These are phyloP conservation scores for Agelas oroides DNA, from an alignment of 37 sponge, comb jelly and placozoan species.

Conservation along the genomic window DNA sequence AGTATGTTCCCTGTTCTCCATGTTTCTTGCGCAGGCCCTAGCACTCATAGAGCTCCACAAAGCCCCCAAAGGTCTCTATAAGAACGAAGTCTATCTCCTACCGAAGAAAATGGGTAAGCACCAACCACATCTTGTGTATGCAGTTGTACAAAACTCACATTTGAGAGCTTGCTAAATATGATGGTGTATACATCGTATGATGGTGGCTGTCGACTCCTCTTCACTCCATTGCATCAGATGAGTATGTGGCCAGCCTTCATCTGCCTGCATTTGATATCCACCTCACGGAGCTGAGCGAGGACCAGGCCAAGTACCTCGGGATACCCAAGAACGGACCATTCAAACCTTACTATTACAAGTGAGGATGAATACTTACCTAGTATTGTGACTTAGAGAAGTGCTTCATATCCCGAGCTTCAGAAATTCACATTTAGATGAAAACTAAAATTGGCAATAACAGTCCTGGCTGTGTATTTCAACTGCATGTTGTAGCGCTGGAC, in stretches of 20 bases:
- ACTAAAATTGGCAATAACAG: too few relatives aligned
- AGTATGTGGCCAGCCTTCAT: constrained; percentile 92
- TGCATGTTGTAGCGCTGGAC: too few relatives aligned
- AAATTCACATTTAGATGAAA: too few relatives aligned
- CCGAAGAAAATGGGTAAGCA: constrained; percentile 92
- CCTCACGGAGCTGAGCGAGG: constrained; percentile 77
- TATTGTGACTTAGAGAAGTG: too few relatives aligned
- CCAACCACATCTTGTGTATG: too few relatives aligned
- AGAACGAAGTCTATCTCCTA: constrained; percentile 86
- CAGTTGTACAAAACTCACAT: too few relatives aligned
- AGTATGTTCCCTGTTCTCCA: too few relatives aligned
- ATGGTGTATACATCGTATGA: too few relatives aligned
- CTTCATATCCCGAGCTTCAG: too few relatives aligned
- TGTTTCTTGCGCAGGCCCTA: constrained; percentile 47
- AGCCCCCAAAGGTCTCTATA: constrained; percentile 81
- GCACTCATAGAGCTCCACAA: constrained; percentile 88
- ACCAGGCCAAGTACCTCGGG: constrained; percentile 83
- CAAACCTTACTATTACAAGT: constrained; percentile 93
- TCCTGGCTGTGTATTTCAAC: too few relatives aligned
- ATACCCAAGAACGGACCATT: constrained; percentile 82
- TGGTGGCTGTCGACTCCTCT: too few relatives aligned
- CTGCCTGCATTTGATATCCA: constrained; percentile 82
- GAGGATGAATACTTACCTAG: constrained; percentile 3
- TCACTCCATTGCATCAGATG: constrained; percentile 70
- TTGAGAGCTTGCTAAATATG: too few relatives aligned